Percentiles rank a stretch among this genome's conserved stretches.
phyloP scores from a whole-genome alignment of 2,888 invertebrate species.

The Eristalinus sepulchralis region DNA sequence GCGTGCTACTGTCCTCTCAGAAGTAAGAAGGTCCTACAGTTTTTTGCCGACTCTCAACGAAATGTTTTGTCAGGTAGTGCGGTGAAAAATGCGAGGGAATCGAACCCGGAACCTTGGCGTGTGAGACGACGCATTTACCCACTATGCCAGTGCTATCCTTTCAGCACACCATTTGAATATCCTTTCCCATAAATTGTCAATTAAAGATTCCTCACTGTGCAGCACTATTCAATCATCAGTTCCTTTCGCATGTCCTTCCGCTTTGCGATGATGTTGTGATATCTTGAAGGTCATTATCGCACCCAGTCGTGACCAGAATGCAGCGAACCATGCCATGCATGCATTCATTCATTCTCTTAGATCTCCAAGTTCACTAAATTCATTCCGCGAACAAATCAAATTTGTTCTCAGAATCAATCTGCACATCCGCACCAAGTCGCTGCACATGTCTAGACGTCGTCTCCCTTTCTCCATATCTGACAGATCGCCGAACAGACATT shows the following conservation, averaged over 20 bases:
- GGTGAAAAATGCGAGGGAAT: no score
- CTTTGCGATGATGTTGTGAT: neutral
- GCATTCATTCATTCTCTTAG: neutral
- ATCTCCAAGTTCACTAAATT: neutral
- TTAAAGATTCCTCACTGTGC: no score
- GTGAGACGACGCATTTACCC: no score
- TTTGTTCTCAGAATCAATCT: conserved; percentile 26
- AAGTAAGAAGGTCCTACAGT: no score
- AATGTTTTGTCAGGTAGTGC: no score
- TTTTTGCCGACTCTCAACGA: no score
- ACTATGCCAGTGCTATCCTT: no score
- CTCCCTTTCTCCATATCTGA: neutral
- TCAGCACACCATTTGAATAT: no score
- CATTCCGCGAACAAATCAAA: conserved; percentile 15
- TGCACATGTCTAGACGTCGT: conserved; percentile 36
- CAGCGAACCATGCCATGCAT: neutral
- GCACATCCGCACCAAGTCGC: neutral
- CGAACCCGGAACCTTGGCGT: no score
- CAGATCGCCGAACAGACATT: neutral
- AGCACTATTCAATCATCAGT: no score
- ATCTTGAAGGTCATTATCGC: neutral
- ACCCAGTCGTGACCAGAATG: neutral
- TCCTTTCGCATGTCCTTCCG: neutral
- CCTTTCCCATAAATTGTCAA: no score
- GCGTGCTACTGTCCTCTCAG: no score